Evolutionary conservation across 2,113 vertebrate genomes (phyloP), one percentile per base, ranked within the genome.

Genomic region (Dicerorhinus sumatrensis): DNA sequence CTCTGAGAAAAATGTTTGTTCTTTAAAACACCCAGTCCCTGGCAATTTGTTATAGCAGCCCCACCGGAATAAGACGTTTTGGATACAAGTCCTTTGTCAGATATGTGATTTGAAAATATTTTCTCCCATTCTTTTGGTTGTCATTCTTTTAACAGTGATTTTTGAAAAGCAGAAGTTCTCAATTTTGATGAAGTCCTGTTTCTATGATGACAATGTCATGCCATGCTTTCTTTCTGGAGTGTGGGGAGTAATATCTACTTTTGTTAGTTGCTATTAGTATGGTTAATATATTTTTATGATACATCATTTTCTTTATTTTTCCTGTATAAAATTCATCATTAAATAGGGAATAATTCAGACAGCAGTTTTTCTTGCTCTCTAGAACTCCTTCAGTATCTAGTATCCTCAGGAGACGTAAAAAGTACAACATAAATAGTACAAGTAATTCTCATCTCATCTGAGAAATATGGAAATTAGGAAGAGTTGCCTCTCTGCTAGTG

Each of bases 271-370:
- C 36, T 91, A 31, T 91, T 95, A 75, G 62, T 83, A 69, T 54
- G 7, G 8, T 67, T 86, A 89, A 42, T 85, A 54, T 54, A 72
- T 67, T 92, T 81, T 94, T 27, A 76, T 77, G 6, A 77, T 82
- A 42, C 18, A 92, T 95, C 46, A 82, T 81, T 96, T 75, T 87
- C n/a, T 60, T 67, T 87, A 42, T 67, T 95, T 90, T 96, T 77
- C 54, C 60, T 83, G 2, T 92, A 6, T 92, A 65, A 95, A 39
- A 33, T 67, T 42, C 54, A 86, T 87, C 42, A 69, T 27, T 18
- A 67, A 18, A 56, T 92, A 75, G 85, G 7, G 92, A 88, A 88
- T 42, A 90, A 90, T 72, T 86, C 29, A 82, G 25, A 87, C 8
- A 48, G 21, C 70, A 81, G 36, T 73, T 97, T 96, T 89, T 27